Conservation (phyloP, 2,797 vertebrate species). For the Myoxocephalus aenaeus region DNA sequence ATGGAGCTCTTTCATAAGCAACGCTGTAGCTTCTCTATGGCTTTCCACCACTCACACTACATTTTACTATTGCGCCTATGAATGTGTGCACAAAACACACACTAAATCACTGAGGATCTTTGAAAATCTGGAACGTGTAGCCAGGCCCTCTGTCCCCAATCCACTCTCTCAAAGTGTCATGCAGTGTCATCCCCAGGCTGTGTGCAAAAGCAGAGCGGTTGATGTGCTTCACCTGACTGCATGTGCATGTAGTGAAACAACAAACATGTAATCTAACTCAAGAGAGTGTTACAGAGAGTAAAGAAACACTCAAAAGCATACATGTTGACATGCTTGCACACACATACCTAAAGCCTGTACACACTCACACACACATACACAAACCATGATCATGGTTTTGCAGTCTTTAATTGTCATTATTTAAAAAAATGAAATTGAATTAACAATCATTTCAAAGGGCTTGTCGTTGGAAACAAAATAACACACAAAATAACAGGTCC, state of each 20-base stretch:
- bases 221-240: neutral
- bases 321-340: neutral
- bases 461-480: neutral
- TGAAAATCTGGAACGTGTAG: slow-evolving; percentile 11
- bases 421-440: neutral
- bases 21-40: neutral
- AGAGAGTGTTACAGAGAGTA: neutral
- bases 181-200: slow-evolving; percentile 15
- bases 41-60: neutral
- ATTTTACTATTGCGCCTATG: neutral
- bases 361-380: neutral
- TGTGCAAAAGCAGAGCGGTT: slow-evolving; percentile 5
- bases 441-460: neutral
- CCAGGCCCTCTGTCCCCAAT: neutral
- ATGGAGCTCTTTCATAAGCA: slow-evolving; percentile 34
- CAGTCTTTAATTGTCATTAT: neutral
- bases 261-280: neutral
- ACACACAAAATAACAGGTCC: neutral
- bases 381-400: neutral
- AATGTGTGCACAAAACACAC: neutral
- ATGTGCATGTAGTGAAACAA: neutral
- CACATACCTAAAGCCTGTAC: neutral
- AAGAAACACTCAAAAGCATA: neutral
- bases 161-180: neutral
- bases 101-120: neutral